Evolutionary conservation across 2,888 invertebrate species (phyloP).

Genomic region (Osedax frankpressi): DNA sequence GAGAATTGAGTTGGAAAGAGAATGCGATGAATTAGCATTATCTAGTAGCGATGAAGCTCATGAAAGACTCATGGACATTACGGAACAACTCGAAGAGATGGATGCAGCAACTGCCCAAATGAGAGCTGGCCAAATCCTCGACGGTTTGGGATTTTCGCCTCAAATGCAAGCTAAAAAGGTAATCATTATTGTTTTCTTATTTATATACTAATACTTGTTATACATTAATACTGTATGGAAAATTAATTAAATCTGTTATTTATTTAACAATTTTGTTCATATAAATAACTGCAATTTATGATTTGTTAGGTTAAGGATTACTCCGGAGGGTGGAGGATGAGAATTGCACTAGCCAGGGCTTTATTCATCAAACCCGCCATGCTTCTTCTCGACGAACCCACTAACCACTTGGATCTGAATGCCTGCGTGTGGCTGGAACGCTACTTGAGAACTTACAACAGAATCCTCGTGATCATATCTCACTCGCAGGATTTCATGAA

Average conservation of each 20-base stretch:
- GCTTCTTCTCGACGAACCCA: constrained; percentile 54
- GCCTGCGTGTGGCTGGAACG: constrained; percentile 99
- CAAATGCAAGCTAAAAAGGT: constrained; percentile 51
- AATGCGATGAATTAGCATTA: constrained; percentile 73
- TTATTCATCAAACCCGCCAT: constrained; percentile 52
- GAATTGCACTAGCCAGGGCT: constrained; percentile 53
- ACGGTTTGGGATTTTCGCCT: constrained; percentile 82
- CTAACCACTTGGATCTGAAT: constrained; percentile 60
- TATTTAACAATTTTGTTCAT: no score
- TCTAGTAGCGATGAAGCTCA: constrained; percentile 68
- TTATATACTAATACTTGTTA: not conserved
- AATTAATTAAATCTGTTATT: no score
- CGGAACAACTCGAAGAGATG: constrained; percentile 90
- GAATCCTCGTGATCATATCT: constrained; percentile 90
- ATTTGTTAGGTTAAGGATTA: constrained; percentile 35
- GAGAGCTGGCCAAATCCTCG: constrained; percentile 81
- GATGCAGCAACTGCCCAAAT: constrained; percentile 87
- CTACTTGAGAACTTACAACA: constrained; percentile 86
- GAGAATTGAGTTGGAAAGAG: constrained; percentile 71
- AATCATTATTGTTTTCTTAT: not conserved
- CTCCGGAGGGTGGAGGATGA: constrained; percentile 55
- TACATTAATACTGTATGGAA: no score
- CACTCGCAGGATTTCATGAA: constrained; percentile 98
- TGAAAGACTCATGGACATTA: constrained; percentile 84
- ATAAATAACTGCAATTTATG: no score